These are phyloP conservation scores for Calliphora vomitoria DNA, from an alignment of 2,888 invertebrate species.

Conservation along the genomic window DNA sequence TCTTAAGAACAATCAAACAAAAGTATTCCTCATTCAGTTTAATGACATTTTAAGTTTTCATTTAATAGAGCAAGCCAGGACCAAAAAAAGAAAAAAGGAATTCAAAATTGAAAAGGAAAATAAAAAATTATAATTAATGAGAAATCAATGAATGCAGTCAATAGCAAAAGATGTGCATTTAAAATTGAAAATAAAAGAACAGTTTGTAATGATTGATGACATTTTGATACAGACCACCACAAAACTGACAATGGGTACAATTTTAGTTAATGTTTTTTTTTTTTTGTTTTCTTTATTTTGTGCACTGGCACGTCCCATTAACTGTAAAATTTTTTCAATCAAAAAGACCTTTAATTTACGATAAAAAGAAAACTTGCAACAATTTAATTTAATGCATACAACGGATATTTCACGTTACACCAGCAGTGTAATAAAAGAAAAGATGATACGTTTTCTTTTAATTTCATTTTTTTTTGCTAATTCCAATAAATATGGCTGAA, in stretches of 20 bases:
- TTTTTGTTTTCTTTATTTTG: background rate
- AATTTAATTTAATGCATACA: constrained; percentile 40
- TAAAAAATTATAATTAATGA: constrained; percentile 79
- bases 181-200: constrained; percentile 53
- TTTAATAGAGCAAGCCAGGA: background rate
- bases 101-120: constrained; percentile 10
- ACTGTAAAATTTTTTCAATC: constrained; percentile 61
- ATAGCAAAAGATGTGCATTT: constrained; percentile 76
- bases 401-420: constrained; percentile 21
- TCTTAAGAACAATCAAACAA: constrained; percentile 44
- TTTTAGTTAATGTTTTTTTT: constrained; percentile 10
- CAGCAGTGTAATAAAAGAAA: constrained; percentile 3
- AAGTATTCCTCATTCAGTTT: constrained; percentile 10
- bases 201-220: constrained; percentile 68
- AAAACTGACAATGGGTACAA: constrained; percentile 53
- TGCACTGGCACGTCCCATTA: constrained; percentile 65
- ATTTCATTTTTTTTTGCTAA: too few species aligned
- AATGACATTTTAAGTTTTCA: constrained; percentile 20
- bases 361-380: constrained; percentile 39
- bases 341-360: constrained; percentile 61
- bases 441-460: background rate
- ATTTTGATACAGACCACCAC: constrained; percentile 70
- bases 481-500: constrained; percentile 33
- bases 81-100: background rate
- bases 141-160: constrained; percentile 82